A percentile compares a stretch with the other conserved stretches of the same genome.
Evolutionary conservation across 2,888 invertebrate species (phyloP).

Genomic region (Gasteruption jaculator): DNA sequence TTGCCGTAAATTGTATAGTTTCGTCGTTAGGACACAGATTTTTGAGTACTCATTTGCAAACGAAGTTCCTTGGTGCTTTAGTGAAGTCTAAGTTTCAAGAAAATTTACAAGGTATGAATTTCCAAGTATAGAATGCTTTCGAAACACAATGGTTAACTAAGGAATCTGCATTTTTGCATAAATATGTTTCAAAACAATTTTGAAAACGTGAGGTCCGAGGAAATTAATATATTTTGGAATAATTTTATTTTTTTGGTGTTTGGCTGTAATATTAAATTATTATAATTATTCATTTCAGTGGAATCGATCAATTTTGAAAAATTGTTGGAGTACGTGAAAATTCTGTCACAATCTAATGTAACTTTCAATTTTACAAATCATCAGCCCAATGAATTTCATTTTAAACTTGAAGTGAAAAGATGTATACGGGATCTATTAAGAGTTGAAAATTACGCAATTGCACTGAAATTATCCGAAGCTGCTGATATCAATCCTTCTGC

Average conservation of each 20-base stretch:
- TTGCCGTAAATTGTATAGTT: conserved; percentile 60
- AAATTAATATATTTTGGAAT: too few relatives aligned
- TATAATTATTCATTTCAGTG: conserved; percentile 30
- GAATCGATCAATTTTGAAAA: conserved; percentile 51
- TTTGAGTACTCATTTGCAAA: conserved; percentile 61
- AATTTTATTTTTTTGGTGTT: neutral
- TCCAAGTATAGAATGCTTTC: too few relatives aligned
- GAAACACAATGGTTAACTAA: too few relatives aligned
- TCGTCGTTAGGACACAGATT: conserved; percentile 61
- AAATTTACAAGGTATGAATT: conserved; percentile 38
- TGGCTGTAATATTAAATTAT: neutral
- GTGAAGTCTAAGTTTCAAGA: conserved; percentile 33
- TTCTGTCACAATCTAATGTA: conserved; percentile 58
- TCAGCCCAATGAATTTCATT: conserved; percentile 52
- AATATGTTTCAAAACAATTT: too few relatives aligned
- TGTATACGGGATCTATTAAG: conserved; percentile 57
- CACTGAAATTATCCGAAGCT: conserved; percentile 57
- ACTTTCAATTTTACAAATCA: conserved; percentile 55
- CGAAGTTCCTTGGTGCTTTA: conserved; percentile 57
- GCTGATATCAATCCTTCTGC: conserved; percentile 34
- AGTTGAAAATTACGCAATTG: conserved; percentile 56
- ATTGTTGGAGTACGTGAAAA: conserved; percentile 55
- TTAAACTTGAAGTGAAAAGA: conserved; percentile 55
- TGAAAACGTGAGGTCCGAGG: too few relatives aligned
- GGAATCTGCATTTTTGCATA: too few relatives aligned